Conservation (phyloP, 2,113 vertebrate species). For the Ammodytes dubius region DNA sequence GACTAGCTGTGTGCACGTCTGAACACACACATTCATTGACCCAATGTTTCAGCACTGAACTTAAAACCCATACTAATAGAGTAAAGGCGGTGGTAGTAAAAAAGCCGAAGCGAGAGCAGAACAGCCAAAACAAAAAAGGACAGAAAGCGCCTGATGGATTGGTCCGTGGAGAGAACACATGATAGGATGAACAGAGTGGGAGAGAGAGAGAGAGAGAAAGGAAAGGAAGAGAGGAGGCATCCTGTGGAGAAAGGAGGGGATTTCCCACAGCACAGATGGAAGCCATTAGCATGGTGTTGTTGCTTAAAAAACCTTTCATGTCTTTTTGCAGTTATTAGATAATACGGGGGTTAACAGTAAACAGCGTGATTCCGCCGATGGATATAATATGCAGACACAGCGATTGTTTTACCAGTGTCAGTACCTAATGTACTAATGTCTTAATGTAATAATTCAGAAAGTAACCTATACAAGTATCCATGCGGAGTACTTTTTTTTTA, state of each 20-base stretch:
- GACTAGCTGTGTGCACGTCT: not conserved
- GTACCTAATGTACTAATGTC: constrained; percentile 68
- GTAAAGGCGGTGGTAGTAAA: constrained; percentile 42
- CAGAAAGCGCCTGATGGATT: constrained; percentile 71
- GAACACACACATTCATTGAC: not conserved
- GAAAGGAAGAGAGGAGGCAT: constrained; percentile 73
- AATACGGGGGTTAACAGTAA: constrained; percentile 81
- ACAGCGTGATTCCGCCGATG: constrained; percentile 78
- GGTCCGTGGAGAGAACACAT: constrained; percentile 69
- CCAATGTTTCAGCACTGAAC: constrained; percentile 20
- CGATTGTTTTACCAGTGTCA: constrained; percentile 68
- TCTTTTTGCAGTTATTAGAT: constrained; percentile 82
- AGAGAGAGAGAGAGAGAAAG: constrained; percentile 62
- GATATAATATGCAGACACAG: constrained; percentile 76
- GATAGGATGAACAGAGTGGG: constrained; percentile 73
- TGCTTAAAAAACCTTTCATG: constrained; percentile 82
- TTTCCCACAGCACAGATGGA: constrained; percentile 84
- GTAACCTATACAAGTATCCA: constrained; percentile 72
- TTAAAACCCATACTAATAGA: constrained; percentile 36
- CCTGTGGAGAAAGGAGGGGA: constrained; percentile 80
- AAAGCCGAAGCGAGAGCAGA: constrained; percentile 47
- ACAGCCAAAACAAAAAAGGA: constrained; percentile 60
- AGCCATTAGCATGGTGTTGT: constrained; percentile 81
- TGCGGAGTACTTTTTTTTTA: constrained; percentile 55
- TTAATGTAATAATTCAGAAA: constrained; percentile 69